Base-by-base conservation (phyloP, 1,140 invertebrate genomes). In the Littorina saxatilis region DNA sequence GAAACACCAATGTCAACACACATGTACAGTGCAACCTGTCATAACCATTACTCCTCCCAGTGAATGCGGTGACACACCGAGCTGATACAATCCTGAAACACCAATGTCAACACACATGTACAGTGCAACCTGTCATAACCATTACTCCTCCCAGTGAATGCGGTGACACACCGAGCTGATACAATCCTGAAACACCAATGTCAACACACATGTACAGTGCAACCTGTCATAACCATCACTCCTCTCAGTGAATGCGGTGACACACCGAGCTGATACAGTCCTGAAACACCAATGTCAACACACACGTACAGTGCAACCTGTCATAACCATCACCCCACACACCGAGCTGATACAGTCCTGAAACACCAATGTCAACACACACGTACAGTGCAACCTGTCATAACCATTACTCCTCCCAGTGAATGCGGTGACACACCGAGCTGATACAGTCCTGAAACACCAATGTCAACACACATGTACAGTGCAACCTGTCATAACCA, bases 231-330 rank as follows among this genome's bases (percentile, higher is more conserved):
- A n/a, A n/a, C n/a, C n/a, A n/a, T n/a, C 99, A 99, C 90, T 99
- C 98, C 61, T 96, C 96, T 93, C 99, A 95, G 88, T 96, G 96
- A 95, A 98, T 98, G 88, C 96, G 96, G 77, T 98, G 94, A 92
- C 99, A 99, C 83, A 99, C 98, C 0, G 98, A 99, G 40, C 97
- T 98, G 43, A 95, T 95, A 91, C 99, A 99, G 86, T 98, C 97
- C 92, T 92, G 76, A 1, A 90, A 81, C 37, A 78, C 39, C 32
- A 27, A 72, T 4, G 40, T 17, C 37, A 35, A 43, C 68, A 13
- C 40, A 2, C 3, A 35, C 35, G 29, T 32, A 68, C 32, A 68
- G 4, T 68, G 29, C 63, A n/a, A n/a, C n/a, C n/a, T n/a, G n/a
- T n/a, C n/a, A n/a, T n/a, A n/a, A n/a, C n/a, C n/a, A n/a, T n/a